Evolutionary conservation across 2,113 vertebrate genomes (phyloP).

Genomic region (Mus pahari): DNA sequence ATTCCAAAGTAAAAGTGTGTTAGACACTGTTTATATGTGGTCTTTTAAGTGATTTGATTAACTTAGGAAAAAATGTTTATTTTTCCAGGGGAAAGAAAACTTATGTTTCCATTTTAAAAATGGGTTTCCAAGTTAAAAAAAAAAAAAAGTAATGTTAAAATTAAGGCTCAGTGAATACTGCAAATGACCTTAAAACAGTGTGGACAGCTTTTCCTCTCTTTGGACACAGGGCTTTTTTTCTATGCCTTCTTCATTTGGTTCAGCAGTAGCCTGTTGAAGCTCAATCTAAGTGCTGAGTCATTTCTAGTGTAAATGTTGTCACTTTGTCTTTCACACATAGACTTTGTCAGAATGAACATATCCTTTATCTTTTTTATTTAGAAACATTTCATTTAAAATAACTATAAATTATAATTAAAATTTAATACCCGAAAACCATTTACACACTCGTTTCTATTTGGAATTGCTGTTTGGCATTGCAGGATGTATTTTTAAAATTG

Average conservation of each 20-base stretch:
- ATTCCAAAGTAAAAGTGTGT: not conserved
- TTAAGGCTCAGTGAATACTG: not conserved
- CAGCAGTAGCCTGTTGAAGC: not conserved
- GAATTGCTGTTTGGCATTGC: not conserved
- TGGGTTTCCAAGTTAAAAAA: not conserved
- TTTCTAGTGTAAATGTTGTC: slow-evolving; percentile 23
- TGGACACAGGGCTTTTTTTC: not conserved
- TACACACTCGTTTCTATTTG: not conserved
- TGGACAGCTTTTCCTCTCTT: not conserved
- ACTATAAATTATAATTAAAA: not conserved
- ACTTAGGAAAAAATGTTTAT: not conserved
- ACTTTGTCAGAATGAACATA: not conserved
- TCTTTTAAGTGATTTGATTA: not conserved
- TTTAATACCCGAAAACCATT: not conserved
- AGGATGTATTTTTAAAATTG: not conserved
- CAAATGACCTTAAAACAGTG: not conserved
- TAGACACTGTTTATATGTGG: not conserved
- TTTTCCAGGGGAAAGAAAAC: not conserved
- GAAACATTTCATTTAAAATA: not conserved
- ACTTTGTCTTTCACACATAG: not conserved
- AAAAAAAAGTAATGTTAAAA: too few relatives aligned
- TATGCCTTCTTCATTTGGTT: not conserved
- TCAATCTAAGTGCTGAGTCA: not conserved
- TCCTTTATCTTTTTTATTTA: slow-evolving; percentile 17
- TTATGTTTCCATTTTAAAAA: not conserved